phyloP scores from a whole-genome alignment of 2,888 invertebrate genomes.

The Cantharis lateralis region DNA sequence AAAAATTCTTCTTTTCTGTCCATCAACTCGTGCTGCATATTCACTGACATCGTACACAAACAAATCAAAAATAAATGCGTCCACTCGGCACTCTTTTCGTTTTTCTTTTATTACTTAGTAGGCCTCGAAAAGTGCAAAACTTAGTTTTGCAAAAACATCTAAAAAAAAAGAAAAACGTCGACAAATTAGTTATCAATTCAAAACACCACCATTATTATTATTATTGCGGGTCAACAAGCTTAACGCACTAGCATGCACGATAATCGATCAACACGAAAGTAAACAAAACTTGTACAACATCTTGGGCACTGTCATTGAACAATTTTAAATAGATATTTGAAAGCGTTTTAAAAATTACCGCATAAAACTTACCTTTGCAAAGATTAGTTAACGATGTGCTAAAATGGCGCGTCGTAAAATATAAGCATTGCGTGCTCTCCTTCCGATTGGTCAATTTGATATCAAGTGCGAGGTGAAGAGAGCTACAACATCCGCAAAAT shows the following conservation, averaged over 20 bases:
- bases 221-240: background rate
- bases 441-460: constrained; percentile 13
- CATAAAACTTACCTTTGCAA: constrained; percentile 55
- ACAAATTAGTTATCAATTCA: background rate
- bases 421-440: constrained; percentile 42
- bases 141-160: constrained; percentile 52
- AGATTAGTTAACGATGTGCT: constrained; percentile 55
- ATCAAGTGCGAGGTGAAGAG: constrained; percentile 36
- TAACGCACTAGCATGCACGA: background rate
- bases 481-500: constrained; percentile 45
- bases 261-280: background rate
- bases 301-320: background rate
- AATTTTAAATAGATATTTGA: background rate
- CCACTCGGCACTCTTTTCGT: background rate
- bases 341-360: background rate
- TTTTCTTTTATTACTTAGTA: constrained; percentile 14
- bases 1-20: constrained; percentile 41
- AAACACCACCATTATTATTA: background rate
- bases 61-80: constrained; percentile 4
- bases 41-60: constrained; percentile 43
- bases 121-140: constrained; percentile 42
- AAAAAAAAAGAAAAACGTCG: constrained; percentile 32
- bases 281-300: background rate
- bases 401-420: constrained; percentile 58
- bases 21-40: constrained; percentile 43